A percentile compares a stretch with the other conserved stretches of the same genome.
These are phyloP conservation scores for Dendrocopos noguchii DNA, from an alignment of 2,113 vertebrate genomes.

Conservation along the genomic window DNA sequence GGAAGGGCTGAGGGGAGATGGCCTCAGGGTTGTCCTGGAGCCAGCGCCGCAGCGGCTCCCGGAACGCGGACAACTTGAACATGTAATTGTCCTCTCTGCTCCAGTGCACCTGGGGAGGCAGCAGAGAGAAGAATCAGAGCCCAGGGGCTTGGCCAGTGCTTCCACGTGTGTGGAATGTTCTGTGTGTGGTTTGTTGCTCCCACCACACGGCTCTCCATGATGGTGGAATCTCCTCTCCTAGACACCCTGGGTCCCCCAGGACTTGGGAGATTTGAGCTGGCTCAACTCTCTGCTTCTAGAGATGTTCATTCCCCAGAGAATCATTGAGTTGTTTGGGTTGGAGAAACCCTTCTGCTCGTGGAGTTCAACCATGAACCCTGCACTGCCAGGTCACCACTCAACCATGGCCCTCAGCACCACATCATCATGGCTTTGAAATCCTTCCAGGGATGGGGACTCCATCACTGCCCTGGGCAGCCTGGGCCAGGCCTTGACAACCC, in stretches of 20 bases:
- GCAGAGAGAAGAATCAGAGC: not conserved
- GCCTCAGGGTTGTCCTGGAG: constrained; percentile 76
- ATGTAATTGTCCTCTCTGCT: constrained; percentile 96
- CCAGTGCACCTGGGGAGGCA: constrained; percentile 86
- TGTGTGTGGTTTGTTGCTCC: too few relatives aligned
- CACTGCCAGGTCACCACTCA: too few relatives aligned
- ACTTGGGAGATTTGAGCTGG: not conserved
- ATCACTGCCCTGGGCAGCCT: too few relatives aligned
- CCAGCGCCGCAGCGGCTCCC: constrained; percentile 81
- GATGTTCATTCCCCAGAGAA: not conserved
- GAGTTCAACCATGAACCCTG: too few relatives aligned
- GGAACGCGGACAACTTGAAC: constrained; percentile 88
- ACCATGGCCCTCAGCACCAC: too few relatives aligned
- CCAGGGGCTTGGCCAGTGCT: not conserved
- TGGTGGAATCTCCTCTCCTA: not conserved
- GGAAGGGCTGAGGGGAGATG: constrained; percentile 83
- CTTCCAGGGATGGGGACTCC: too few relatives aligned
- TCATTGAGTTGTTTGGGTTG: too few relatives aligned
- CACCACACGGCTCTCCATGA: too few relatives aligned
- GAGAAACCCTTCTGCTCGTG: too few relatives aligned
- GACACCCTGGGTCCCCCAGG: not conserved
- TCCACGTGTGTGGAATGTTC: too few relatives aligned
- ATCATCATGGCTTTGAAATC: too few relatives aligned
- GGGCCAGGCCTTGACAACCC: too few relatives aligned
- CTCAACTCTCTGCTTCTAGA: not conserved